phyloP scores from a whole-genome alignment of 1,140 invertebrate genomes.

The Drosophila saltans region DNA sequence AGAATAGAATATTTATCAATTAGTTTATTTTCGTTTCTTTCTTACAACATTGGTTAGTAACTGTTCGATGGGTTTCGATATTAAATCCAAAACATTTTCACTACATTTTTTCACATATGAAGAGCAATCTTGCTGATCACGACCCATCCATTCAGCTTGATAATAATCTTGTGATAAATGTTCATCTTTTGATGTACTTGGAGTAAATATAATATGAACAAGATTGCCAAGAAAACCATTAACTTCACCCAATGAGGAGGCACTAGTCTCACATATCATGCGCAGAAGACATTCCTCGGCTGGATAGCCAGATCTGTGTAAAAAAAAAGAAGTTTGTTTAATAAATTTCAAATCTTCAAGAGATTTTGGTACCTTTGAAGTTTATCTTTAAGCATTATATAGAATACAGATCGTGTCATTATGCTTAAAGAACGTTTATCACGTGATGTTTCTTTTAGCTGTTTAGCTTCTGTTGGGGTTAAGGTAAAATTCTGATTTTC shows the following conservation, averaged over 20 bases:
- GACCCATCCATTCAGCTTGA: constrained; percentile 84
- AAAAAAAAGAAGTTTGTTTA: background rate
- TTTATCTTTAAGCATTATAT: constrained; percentile 67
- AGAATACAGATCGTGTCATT: constrained; percentile 63
- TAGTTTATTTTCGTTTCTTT: constrained; percentile 60
- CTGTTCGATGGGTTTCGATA: constrained; percentile 66
- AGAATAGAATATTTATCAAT: constrained; percentile 20
- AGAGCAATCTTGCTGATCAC: constrained; percentile 68
- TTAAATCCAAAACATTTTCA: constrained; percentile 67
- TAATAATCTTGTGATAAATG: constrained; percentile 84
- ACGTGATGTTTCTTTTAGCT: constrained; percentile 13
- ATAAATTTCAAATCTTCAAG: too few relatives aligned
- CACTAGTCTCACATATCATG: constrained; percentile 75
- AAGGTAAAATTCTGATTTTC: background rate
- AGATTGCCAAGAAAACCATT: constrained; percentile 76
- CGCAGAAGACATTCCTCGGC: constrained; percentile 66
- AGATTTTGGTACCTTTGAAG: constrained; percentile 5
- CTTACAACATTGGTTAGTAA: constrained; percentile 36
- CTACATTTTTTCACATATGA: constrained; percentile 74
- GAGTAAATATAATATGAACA: constrained; percentile 76
- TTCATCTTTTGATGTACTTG: constrained; percentile 85
- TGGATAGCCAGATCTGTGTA: constrained; percentile 57
- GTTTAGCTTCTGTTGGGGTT: background rate
- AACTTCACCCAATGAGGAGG: constrained; percentile 61
- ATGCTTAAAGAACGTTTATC: constrained; percentile 44